Conservation (phyloP, 2,113 vertebrate species). For the Eclectus roratus region DNA sequence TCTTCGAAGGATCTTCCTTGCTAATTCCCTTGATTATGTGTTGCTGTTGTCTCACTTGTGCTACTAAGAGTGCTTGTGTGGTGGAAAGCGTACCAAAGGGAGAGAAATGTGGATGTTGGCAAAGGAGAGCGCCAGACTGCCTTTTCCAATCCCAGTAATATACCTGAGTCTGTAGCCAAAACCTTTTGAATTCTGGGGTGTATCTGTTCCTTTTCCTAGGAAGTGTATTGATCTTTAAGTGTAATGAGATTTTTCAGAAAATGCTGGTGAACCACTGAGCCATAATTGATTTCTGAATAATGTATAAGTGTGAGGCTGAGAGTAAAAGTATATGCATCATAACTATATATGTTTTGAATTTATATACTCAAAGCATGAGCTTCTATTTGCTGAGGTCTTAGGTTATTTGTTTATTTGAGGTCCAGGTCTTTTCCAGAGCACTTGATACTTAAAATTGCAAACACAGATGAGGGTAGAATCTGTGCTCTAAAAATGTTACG, state of each 20-base stretch:
- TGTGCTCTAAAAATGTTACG: neutral
- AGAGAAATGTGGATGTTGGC: fast-evolving
- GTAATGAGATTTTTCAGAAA: neutral
- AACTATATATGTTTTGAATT: neutral
- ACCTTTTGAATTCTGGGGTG: neutral
- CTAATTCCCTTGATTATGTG: fast-evolving
- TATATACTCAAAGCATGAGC: neutral
- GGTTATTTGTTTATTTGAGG: neutral
- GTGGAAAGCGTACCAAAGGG: neutral
- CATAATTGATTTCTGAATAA: neutral
- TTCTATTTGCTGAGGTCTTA: neutral
- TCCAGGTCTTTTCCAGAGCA: neutral
- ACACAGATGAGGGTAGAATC: neutral
- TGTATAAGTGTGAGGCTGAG: neutral
- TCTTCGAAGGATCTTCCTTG: neutral
- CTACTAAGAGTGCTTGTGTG: neutral
- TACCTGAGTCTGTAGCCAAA: neutral
- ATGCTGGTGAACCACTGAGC: neutral
- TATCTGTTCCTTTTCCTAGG: neutral
- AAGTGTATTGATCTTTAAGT: neutral
- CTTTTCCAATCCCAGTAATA: neutral
- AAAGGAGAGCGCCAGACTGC: neutral
- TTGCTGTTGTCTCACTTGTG: neutral
- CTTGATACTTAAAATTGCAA: neutral
- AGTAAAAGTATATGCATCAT: neutral